Conservation (phyloP, 1,140 invertebrate genomes). For the Pogonomyrmex californicus region DNA sequence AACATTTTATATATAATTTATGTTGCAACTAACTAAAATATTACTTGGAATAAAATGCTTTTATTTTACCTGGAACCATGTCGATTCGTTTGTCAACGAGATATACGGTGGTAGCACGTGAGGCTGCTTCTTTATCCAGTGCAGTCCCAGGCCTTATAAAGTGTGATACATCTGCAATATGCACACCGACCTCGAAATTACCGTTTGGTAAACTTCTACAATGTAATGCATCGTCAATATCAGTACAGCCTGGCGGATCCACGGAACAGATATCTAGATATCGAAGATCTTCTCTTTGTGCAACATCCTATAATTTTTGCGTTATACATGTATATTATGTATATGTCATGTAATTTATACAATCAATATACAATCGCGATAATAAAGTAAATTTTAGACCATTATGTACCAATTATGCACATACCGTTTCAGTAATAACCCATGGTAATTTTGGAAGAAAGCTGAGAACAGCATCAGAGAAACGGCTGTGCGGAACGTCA, state of each 20-base stretch:
- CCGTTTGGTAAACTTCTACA: slow-evolving; percentile 92
- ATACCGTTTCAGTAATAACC: slow-evolving; percentile 94
- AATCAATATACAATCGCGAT: background rate
- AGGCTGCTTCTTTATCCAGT: slow-evolving; percentile 95
- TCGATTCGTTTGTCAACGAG: slow-evolving; percentile 95
- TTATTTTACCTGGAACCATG: slow-evolving; percentile 92
- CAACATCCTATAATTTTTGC: slow-evolving; percentile 89
- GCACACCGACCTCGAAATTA: slow-evolving; percentile 96
- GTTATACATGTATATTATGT: background rate
- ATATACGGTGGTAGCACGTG: slow-evolving; percentile 96
- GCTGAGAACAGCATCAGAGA: slow-evolving; percentile 97
- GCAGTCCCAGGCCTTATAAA: slow-evolving; percentile 96
- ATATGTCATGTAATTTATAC: background rate
- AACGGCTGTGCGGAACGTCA: slow-evolving; percentile 98
- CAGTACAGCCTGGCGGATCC: slow-evolving; percentile 99
- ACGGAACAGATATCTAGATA: slow-evolving; percentile 97
- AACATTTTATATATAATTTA: slow-evolving; percentile 46
- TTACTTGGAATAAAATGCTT: slow-evolving; percentile 29
- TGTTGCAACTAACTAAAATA: background rate
- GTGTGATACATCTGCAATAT: slow-evolving; percentile 98
- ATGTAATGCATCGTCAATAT: slow-evolving; percentile 99
- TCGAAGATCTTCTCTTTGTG: slow-evolving; percentile 93
- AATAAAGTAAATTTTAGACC: background rate
- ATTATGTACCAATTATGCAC: slow-evolving; percentile 16
- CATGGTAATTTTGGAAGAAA: slow-evolving; percentile 97